phyloP scores from a whole-genome alignment of 2,797 vertebrate species.

The Ctenopoma kingsleyae region DNA sequence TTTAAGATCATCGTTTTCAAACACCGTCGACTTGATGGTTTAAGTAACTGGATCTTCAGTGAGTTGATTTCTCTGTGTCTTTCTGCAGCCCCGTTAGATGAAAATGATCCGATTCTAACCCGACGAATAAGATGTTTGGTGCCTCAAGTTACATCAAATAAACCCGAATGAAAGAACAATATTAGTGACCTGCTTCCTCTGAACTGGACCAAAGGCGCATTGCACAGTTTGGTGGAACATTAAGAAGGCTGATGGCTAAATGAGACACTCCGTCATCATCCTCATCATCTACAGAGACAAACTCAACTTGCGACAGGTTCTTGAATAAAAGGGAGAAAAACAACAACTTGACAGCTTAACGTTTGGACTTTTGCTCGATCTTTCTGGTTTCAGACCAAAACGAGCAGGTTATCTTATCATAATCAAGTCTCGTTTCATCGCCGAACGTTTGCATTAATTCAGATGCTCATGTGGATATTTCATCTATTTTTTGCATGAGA shows the following conservation, averaged over 20 bases:
- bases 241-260: neutral
- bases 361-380: neutral
- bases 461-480: neutral
- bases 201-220: neutral
- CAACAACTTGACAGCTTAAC: neutral
- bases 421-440: neutral
- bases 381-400: neutral
- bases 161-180: neutral
- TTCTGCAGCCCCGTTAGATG: neutral
- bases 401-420: neutral
- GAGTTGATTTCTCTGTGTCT: neutral
- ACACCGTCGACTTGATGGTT: neutral
- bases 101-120: neutral
- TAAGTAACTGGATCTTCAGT: neutral
- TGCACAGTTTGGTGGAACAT: neutral
- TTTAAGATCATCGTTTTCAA: neutral
- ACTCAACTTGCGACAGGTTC: neutral
- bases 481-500: neutral
- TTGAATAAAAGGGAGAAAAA: neutral
- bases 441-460: neutral
- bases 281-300: neutral
- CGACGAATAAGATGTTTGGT: neutral
- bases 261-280: neutral
- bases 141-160: neutral
- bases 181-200: neutral